Evolutionary conservation across 2,888 invertebrate species (phyloP), one percentile per base, ranked within the genome.

Genomic region (Chloromyia formosa): DNA sequence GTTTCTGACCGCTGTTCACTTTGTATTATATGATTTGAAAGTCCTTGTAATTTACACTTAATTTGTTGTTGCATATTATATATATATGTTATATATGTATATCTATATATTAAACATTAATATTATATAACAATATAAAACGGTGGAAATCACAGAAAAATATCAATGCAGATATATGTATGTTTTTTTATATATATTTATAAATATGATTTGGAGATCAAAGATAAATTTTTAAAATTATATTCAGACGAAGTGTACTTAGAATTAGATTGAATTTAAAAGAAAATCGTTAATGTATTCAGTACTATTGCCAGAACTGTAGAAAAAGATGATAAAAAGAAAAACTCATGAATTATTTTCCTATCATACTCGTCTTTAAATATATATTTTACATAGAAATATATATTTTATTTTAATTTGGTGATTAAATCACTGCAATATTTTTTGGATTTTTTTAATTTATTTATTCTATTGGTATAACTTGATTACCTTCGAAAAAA

Each of bases 51-150:
- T 62, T 64, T 74, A 16, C 40, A 62, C 3, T 49, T 60, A 7
- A 54, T 58, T 75, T 20, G 0, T 45, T 45, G 35, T 23, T 68
- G 54, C 42, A 62, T 16, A 40, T 35, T 76, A 75, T 75, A 66
- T 74, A 74, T 75, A 75, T 75, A 77, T 78, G 76, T 78, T 77
- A 74, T 77, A 79, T 77, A 77, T 78, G 77, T 76, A 78, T 79
- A 78, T 78, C 77, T 78, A 79, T 79, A 78, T 77, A 4, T 35
- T 78, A 78, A 78, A 78, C 77, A 77, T 77, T 75, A 77, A 77
- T 78, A 77, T 78, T 78, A 78, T 78, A 49, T 49, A 66, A 49
- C 18, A 71, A 54, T 75, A 75, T 74, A 76, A 76, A 76, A 76
- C 60, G 73, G 60, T 74, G 75, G 68, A 76, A 76, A 74, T 76